Evolutionary conservation across 1,140 invertebrate species (phyloP), one percentile per base, ranked within the genome.

Genomic region (Danaus melanippus): DNA sequence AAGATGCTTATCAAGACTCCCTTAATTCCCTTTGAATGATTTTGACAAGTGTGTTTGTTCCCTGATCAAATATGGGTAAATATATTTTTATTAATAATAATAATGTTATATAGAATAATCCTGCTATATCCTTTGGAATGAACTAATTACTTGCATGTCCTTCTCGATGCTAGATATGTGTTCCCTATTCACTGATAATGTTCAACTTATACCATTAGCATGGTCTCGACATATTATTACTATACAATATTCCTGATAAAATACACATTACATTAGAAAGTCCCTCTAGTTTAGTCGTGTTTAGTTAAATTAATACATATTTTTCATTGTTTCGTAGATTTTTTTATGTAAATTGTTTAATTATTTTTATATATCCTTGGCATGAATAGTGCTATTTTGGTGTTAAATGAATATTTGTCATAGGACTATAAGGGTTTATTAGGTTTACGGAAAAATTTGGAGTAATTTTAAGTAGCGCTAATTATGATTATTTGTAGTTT

Each of bases 1-100:
- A 86, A 86, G 83, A 86, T 86, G 83, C 79, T 81, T 69, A 66
- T 76, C 79, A 79, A 80, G 79, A 79, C 69, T 74, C 67, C 66
- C 71, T 74, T 67, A 61, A 73, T 60, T 61, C 72, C 69, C 67
- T 67, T 74, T 71, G 68, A 78, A 76, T 80, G 66, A 75, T 73
- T 70, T 74, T 77, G 73, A 74, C 68, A 74, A 78, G 74, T 82
- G 79, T 79, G 76, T 84, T 76, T 86, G 78, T 84, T 71, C 79
- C 80, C 79, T 84, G 74, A 84, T 71, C 67, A 72, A 76, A 66
- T 75, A 72, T 81, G 76, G 83, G 83, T 86, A 86, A 86, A 79
- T 86, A 86, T 86, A 72, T 74, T 81, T 86, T 78, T 71, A 74
- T 73, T 76, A 74, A 77, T 79, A 77, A 82, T 83, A 62, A 67